A percentile compares a stretch with the other conserved stretches of the same genome.
Evolutionary conservation across 2,888 invertebrate genomes (phyloP).

Genomic region (Xanthia togata): DNA sequence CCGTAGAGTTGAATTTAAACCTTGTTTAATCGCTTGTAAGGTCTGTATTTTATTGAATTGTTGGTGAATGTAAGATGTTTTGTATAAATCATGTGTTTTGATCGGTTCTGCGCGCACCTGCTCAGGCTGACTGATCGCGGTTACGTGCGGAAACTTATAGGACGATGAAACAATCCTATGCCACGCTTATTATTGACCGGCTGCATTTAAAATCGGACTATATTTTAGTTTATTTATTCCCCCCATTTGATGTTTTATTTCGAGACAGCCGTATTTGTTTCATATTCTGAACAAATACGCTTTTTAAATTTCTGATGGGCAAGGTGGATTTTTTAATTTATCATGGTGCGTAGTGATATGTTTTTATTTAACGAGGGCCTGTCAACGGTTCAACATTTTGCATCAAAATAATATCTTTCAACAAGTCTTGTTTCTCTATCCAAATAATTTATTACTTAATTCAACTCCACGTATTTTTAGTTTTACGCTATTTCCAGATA

Average conservation of each 20-base stretch:
- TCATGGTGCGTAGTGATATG: conserved; percentile 15
- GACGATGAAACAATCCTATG: conserved; percentile 70
- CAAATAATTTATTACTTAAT: conserved; percentile 3
- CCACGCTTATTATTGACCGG: conserved; percentile 61
- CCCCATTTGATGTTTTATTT: conserved; percentile 47
- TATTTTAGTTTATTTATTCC: conserved; percentile 51
- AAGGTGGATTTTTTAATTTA: conserved; percentile 26
- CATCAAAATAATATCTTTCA: background rate
- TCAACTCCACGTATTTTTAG: background rate
- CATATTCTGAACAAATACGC: conserved; percentile 44
- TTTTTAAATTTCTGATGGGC: conserved; percentile 42
- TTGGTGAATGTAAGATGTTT: conserved; percentile 56
- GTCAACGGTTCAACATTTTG: conserved; percentile 23
- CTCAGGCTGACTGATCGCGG: conserved; percentile 78
- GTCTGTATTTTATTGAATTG: conserved; percentile 25
- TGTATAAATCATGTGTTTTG: conserved; percentile 61
- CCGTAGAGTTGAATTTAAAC: conserved; percentile 30
- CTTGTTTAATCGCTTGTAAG: conserved; percentile 16
- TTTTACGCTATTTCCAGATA: background rate
- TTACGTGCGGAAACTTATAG: conserved; percentile 75
- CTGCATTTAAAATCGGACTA: conserved; percentile 56
- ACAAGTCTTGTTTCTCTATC: background rate
- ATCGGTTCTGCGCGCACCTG: conserved; percentile 78
- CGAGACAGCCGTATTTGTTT: conserved; percentile 53
- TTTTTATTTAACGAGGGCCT: conserved; percentile 32